Base-by-base conservation (phyloP, 2,797 vertebrate species). In the Takifugu ocellatus region DNA sequence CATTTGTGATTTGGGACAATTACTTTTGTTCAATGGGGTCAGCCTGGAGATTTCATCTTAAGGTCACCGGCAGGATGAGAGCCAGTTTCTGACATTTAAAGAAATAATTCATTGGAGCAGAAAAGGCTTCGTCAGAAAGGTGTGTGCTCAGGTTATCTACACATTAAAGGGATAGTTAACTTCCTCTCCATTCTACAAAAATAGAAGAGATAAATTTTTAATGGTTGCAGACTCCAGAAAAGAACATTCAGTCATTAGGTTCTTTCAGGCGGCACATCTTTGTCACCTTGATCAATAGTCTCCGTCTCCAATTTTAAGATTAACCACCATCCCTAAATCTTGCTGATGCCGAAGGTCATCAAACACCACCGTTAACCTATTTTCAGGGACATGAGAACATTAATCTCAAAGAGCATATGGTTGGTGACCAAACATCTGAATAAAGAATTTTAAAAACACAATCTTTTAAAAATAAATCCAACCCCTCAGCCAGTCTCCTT, bases 1-100 rank as follows among this genome's bases (percentile, higher is more conserved):
- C 60, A 76, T 85, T 66, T 69, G 72, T 61, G 84, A 89, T 65
- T 74, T 74, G 68, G 72, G 36, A 77, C 60, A 89, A 85, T 84
- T 86, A 90, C 84, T 70, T 46, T 47, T 46, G 5, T 74, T 43
- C 61, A 51, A 81, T 81, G 72, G 46, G 56, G 53, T 66, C 59
- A 46, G 42, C 59, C 46, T 46, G 36, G 16, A 42, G 51, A 67
- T 75, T 84, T 78, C 26, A 49, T 68, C 51, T 78, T 57, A 79
- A 75, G 75, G 69, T 76, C 64, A 77, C 36, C 54, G 11, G 10
- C 66, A 59, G 54, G 25, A 72, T 58, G 56, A 31, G 7, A 3
- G 3, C 0, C 2, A 12, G 21, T 68, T 66, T 74, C 10, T 65
- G 42, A 66, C 65, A 72, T 84, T 76, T 58, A 60, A 65, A 54